Base-by-base conservation (phyloP, 1,140 invertebrate genomes). In the Samia ricini region DNA sequence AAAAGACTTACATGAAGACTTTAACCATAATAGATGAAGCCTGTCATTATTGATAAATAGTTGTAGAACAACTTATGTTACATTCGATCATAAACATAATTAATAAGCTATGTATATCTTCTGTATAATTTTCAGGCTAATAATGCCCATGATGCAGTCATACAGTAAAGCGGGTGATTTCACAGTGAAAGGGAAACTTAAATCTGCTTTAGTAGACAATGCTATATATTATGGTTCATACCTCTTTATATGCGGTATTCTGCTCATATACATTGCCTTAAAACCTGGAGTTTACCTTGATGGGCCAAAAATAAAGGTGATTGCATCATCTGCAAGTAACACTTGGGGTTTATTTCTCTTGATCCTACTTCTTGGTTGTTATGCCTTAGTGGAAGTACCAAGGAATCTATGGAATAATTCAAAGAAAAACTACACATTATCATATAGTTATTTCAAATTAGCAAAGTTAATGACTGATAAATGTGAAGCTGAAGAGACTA, bases 101-200 rank as follows among this genome's bases (percentile, higher is more conserved):
- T 51, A 51, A 10, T 51, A 49, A 19, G 2, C 42, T 10, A 15
- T 50, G 15, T 21, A 42, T 26, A 20, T 22, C 33, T 56, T 65
- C 62, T 49, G 33, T 12, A 57, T 64, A 24, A 63, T 54, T 29
- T 84, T 66, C 75, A 96, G 96, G 98, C 85, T 99, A 4, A 94
- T 99, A 42, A 94, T 99, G 86, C 99, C 99, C 1, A 93, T 99
- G 82, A 99, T 99, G 98, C 98, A 99, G 84, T 99, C 98, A 0
- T 99, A 99, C 81, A 97, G 97, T 56, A 98, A 98, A 91, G 97
- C 99, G 4, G 99, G 99, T 23, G 98, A 99, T 80, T 99, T 99
- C 80, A 98, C 96, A 2, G 93, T 99, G 0, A 94, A 95, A 81
- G 98, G 98, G 33, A 99, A 99, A 92, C 88, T 99, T 2, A 98